phyloP scores from a whole-genome alignment of 2,113 vertebrate genomes.

The Phalacrocorax pelagicus region DNA sequence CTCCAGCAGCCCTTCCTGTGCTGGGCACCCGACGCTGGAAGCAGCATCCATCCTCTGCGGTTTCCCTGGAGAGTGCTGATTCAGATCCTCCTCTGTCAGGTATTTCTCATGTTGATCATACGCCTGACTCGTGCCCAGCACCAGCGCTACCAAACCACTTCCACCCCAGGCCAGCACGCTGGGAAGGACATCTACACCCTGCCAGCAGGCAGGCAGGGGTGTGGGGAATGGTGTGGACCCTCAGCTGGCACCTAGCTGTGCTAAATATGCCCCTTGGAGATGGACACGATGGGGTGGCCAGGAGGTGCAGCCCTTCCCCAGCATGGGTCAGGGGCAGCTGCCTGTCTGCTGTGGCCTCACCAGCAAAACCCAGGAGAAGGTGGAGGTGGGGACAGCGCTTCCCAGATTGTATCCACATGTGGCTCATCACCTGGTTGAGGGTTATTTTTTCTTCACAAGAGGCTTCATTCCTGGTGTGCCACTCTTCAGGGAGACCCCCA shows the following conservation, averaged over 20 bases:
- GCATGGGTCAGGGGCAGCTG: not conserved
- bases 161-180: accelerated
- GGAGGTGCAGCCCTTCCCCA: not conserved
- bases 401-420: accelerated
- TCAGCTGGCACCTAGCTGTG: not conserved
- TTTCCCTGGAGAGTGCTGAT: not conserved
- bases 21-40: accelerated
- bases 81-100: accelerated
- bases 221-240: accelerated
- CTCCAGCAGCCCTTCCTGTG: not conserved
- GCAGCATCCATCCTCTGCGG: not conserved
- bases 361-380: not conserved
- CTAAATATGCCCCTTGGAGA: not conserved
- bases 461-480: not conserved
- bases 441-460: not conserved
- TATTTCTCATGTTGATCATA: not conserved
- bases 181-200: not conserved
- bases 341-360: accelerated
- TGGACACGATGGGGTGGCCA: not conserved
- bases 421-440: not conserved
- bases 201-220: not conserved
- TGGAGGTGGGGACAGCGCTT: accelerated
- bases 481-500: not conserved
- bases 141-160: accelerated
- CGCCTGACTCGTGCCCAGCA: not conserved